Percentiles rank a stretch among this genome's conserved stretches.
phyloP scores from a whole-genome alignment of 2,888 invertebrate species.

The Drosophila borealis region DNA sequence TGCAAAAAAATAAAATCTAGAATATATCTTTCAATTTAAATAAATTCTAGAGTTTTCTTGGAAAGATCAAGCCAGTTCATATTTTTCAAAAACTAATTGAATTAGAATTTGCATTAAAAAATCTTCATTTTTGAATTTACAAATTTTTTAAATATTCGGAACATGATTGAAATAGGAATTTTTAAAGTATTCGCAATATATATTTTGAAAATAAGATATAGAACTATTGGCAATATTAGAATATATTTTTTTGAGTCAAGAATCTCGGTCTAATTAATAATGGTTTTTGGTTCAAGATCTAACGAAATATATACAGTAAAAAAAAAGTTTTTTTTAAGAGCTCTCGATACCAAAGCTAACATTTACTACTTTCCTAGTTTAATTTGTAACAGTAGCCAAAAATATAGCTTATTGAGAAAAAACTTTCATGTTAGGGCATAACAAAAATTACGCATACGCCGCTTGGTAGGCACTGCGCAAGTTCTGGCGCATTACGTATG shows the following conservation, averaged over 20 bases:
- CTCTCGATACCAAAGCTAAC: too few relatives aligned
- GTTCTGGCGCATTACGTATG: conserved; percentile 59
- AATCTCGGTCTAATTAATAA: too few relatives aligned
- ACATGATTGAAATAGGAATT: not conserved
- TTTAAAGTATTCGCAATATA: not conserved
- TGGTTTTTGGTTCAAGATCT: too few relatives aligned
- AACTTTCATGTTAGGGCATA: not conserved
- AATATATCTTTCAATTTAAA: not conserved
- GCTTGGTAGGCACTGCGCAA: conserved; percentile 7
- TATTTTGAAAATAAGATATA: not conserved
- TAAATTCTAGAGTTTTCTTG: not conserved
- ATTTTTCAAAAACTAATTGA: not conserved
- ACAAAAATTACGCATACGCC: conserved; percentile 19
- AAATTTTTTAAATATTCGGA: not conserved
- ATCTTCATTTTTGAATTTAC: not conserved
- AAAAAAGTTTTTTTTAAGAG: too few relatives aligned
- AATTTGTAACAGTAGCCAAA: not conserved
- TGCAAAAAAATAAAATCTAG: not conserved
- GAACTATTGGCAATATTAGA: not conserved
- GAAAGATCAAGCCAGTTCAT: not conserved
- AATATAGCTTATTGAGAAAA: not conserved
- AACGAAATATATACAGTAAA: too few relatives aligned
- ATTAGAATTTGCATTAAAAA: not conserved
- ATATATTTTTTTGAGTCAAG: not conserved
- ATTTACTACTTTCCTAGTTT: too few relatives aligned